Base-by-base conservation (phyloP, 2,888 invertebrate genomes). In the Galerucella nymphaeae region DNA sequence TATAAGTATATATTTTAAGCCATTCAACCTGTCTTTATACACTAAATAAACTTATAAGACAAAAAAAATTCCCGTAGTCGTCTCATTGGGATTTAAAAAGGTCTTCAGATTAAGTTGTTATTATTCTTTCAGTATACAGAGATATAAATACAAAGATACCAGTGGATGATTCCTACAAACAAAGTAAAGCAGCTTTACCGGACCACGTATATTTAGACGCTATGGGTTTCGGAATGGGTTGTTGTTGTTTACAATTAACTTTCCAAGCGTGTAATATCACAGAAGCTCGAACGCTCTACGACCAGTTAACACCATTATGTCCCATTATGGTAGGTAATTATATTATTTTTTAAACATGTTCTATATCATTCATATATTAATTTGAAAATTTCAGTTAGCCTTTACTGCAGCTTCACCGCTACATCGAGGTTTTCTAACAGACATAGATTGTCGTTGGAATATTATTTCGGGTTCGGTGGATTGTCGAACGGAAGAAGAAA, bases 181-280 rank as follows among this genome's bases (percentile, higher is more conserved):
- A 90, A 78, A 91, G 92, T 65, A 90, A 90, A 65, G 92, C 92
- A 1, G 94, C 94, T 0, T 89, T 91, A 82, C 94, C 95, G 0
- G 95, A 98, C 88, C 96, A 97, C 83, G 95, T 99, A 76, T 97
- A 99, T 83, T 93, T 99, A 93, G 99, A 99, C 87, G 96, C 97
- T 1, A 99, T 99, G 99, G 99, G 98, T 30, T 99, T 99, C 86
- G 99, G 98, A 70, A 99, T 99, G 99, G 99, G 99, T 42, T 98
- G 98, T 86, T 97, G 96, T 83, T 99, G 98, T 85, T 89, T 99
- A 53, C 99, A 99, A 86, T 90, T 97, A 70, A 97, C 97, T 64
- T 99, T 99, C 89, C 95, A 97, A 87, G 98, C 99, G 1, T 97
- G 97, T 86, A 98, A 98, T 85, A 97, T 99, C 77, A 91, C 91